phyloP scores from a whole-genome alignment of 2,888 invertebrate species.

The Chymomyza caudatula region DNA sequence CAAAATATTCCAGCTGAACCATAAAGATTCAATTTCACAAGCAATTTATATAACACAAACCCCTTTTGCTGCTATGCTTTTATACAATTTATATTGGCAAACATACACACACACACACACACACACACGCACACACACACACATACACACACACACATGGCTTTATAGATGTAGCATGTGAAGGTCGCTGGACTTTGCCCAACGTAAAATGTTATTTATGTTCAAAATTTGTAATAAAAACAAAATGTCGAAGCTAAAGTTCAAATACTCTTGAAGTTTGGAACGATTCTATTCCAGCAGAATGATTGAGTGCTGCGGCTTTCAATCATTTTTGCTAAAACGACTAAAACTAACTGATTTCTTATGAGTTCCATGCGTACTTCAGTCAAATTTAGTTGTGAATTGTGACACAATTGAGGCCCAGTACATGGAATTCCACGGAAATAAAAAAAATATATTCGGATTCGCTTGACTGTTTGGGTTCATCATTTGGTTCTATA shows the following conservation, averaged over 20 bases:
- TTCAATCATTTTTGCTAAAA: background rate
- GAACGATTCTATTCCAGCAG: background rate
- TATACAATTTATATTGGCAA: conserved; percentile 51
- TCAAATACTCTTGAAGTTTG: background rate
- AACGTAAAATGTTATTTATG: conserved; percentile 60
- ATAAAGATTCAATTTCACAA: conserved; percentile 72
- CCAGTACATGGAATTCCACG: too few relatives aligned
- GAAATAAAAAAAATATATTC: too few relatives aligned
- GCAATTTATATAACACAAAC: conserved; percentile 66
- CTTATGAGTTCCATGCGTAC: too few relatives aligned
- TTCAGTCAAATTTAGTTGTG: too few relatives aligned
- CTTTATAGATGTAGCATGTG: background rate
- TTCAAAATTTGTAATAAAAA: conserved; percentile 35
- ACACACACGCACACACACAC: background rate
- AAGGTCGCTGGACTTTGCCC: conserved; percentile 20
- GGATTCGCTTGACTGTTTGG: too few relatives aligned
- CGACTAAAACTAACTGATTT: too few relatives aligned
- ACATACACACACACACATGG: background rate
- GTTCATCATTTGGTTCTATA: too few relatives aligned
- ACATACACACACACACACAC: conserved; percentile 7
- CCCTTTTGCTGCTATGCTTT: conserved; percentile 40
- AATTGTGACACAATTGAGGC: too few relatives aligned
- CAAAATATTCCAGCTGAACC: conserved; percentile 73
- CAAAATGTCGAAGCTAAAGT: background rate
- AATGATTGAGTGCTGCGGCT: background rate